phyloP scores from a whole-genome alignment of 2,888 invertebrate species.

The Drosophila atroscutellata region DNA sequence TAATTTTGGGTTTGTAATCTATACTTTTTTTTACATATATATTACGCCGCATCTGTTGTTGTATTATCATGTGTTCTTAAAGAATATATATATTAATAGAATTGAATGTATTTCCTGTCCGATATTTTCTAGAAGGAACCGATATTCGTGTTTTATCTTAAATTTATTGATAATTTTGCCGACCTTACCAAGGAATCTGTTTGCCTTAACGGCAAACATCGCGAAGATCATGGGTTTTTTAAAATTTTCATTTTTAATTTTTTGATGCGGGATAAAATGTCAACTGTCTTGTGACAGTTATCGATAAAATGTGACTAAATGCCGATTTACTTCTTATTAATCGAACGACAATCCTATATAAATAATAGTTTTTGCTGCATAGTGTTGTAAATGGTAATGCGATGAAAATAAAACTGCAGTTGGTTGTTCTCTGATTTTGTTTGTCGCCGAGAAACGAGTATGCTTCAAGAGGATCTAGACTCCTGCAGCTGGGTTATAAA shows the following conservation, averaged over 20 bases:
- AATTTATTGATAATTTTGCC: neutral
- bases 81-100: neutral
- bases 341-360: neutral
- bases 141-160: neutral
- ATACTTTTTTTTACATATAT: neutral
- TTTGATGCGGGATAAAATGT: neutral
- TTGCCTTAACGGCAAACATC: neutral
- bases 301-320: neutral
- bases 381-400: slow-evolving; percentile 5
- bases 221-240: neutral
- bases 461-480: slow-evolving; percentile 6
- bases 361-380: slow-evolving; percentile 9
- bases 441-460: slow-evolving; percentile 7
- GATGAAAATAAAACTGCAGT: slow-evolving; percentile 1
- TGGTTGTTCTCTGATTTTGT: slow-evolving; percentile 23
- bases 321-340: neutral
- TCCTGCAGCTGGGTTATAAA: slow-evolving; percentile 65
- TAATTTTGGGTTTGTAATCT: neutral
- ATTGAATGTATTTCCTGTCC: slow-evolving; percentile 14
- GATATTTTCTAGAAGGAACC: slow-evolving; percentile 1
- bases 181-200: neutral
- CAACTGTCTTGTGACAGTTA: neutral
- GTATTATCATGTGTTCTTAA: neutral
- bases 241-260: neutral
- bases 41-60: slow-evolving; percentile 1